Conservation (phyloP, 2,113 vertebrate genomes). For the Vimba vimba region DNA sequence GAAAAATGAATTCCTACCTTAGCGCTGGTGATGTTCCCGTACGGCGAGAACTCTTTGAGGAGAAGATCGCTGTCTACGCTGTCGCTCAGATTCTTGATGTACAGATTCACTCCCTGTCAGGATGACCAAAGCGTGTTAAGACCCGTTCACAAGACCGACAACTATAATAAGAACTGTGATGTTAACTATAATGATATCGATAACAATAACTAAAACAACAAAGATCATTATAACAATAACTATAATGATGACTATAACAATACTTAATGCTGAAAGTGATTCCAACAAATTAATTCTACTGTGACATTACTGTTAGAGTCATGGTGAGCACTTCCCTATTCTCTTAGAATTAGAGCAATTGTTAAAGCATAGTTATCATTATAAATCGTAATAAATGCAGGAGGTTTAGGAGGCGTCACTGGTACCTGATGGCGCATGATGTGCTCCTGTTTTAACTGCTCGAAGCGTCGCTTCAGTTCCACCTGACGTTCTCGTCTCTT, state of each 20-base stretch:
- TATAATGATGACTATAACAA: no score
- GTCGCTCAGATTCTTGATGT: constrained; percentile 97
- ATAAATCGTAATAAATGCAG: no score
- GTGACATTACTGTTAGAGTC: no score
- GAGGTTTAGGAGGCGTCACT: no score
- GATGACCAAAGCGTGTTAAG: constrained; percentile 1
- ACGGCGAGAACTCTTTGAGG: constrained; percentile 92
- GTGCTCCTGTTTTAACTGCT: constrained; percentile 93
- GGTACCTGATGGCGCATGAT: neutral
- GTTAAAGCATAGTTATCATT: no score
- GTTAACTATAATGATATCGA: no score
- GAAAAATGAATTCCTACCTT: constrained; percentile 78
- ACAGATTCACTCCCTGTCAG: constrained; percentile 91
- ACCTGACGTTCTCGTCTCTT: constrained; percentile 96
- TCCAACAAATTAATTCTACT: no score
- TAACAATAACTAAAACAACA: neutral
- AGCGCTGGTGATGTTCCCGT: constrained; percentile 96
- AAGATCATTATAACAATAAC: no score
- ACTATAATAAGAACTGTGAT: neutral
- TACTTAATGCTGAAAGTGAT: no score
- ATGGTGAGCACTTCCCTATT: no score
- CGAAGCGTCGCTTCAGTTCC: constrained; percentile 94
- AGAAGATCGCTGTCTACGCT: constrained; percentile 93
- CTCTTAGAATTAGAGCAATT: no score
- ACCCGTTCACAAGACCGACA: neutral